A percentile compares a stretch with the other conserved stretches of the same genome.
phyloP scores from a whole-genome alignment of 2,797 vertebrate species.

The Limosa lapponica region DNA sequence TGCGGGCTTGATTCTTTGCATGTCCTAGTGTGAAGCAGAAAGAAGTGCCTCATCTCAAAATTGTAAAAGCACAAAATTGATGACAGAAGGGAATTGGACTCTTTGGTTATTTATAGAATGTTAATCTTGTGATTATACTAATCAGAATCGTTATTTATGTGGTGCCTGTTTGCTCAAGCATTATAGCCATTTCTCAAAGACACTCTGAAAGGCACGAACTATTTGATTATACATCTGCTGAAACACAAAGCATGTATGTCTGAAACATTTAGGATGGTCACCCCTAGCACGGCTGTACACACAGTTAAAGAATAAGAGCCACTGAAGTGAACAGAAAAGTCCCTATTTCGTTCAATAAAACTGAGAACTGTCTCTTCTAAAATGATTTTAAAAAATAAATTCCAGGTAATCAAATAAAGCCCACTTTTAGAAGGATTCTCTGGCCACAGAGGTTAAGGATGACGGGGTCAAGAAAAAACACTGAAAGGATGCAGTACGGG shows the following conservation, averaged over 20 bases:
- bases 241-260: not conserved
- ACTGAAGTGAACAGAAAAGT: not conserved
- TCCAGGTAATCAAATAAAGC: not conserved
- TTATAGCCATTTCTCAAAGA: conserved; percentile 4
- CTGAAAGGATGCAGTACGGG: not conserved
- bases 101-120: conserved; percentile 8
- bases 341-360: not conserved
- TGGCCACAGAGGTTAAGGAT: not conserved
- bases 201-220: conserved; percentile 11
- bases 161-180: conserved; percentile 11
- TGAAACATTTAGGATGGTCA: not conserved
- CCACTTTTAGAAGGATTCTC: not conserved
- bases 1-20: not conserved
- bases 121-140: conserved; percentile 25
- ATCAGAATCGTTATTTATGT: conserved; percentile 43
- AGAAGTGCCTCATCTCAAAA: conserved; percentile 8
- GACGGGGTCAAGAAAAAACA: not conserved
- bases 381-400: not conserved
- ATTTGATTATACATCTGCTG: not conserved
- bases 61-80: not conserved
- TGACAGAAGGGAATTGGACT: not conserved
- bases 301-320: not conserved
- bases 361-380: not conserved
- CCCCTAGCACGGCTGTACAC: not conserved
- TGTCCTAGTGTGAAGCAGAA: not conserved